Base-by-base conservation (phyloP, 64 coral and sea anemone species). In the Actinia equina region DNA sequence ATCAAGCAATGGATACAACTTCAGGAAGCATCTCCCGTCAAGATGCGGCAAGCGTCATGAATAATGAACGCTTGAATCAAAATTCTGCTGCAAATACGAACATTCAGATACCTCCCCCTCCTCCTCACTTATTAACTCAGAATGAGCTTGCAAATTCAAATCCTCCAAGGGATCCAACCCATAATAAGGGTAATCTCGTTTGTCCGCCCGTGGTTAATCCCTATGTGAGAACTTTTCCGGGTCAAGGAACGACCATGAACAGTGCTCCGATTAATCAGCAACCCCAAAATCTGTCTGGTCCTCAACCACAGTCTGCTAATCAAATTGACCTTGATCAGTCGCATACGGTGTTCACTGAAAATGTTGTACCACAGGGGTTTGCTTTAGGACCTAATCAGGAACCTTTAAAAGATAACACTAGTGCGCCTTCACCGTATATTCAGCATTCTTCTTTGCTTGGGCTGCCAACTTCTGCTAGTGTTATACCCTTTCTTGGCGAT, bases 361-460 rank as follows among this genome's bases (percentile, higher is more conserved):
- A 74, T 25, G 69, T 74, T 74, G 69, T 74, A 10, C 69, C 69
- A 3, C 69, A 74, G 13, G 26, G 69, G 20, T 74, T 41, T 41
- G 41, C 69, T 3, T 74, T 74, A 30, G 69, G 69, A 74, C 69
- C 26, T 41, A 74, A 74, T 74, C 23, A 74, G 69, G 26, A 74
- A 41, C 69, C 25, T 74, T 74, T 30, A 74, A 41, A 74, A 12
- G 69, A 74, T 41, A 30, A 1, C 5, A 25, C n/a, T 13, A 4
- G 12, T 27, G 13, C 69, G 16, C 25, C 23, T 11, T 41, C 26
- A 0, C 27, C 12, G 4, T 4, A 41, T 9, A 74, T 27, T 26
- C 25, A 74, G 11, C 69, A 74, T 27, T 74, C 69, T 42, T 82
- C 83, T 60, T 63, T 85, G 12, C 83, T 85, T 60, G 83, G 53